phyloP scores from a whole-genome alignment of 2,797 vertebrate species.

The Phrynocephalus vlangalii region DNA sequence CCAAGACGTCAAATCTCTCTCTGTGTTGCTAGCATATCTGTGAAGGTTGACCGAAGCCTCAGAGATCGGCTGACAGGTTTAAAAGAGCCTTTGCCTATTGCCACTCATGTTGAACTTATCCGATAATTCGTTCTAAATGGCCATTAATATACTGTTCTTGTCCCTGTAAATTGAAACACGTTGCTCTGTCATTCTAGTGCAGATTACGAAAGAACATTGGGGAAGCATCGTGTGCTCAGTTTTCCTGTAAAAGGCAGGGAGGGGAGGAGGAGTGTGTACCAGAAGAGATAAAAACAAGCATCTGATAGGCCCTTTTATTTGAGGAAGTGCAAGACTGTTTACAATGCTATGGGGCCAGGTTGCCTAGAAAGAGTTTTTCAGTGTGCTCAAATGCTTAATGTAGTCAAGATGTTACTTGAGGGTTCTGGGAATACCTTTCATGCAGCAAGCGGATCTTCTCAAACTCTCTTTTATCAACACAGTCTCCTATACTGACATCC shows the following conservation, averaged over 20 bases:
- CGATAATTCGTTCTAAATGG: not conserved
- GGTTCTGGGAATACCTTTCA: constrained; percentile 4
- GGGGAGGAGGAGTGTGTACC: not conserved
- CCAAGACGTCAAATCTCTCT: not conserved
- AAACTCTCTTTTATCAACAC: not conserved
- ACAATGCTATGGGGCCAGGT: not conserved
- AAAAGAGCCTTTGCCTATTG: not conserved
- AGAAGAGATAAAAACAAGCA: not conserved
- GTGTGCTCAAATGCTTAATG: not conserved
- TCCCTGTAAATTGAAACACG: not conserved
- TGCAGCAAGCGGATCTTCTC: not conserved
- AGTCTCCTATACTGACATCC: not conserved
- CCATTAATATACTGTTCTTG: not conserved
- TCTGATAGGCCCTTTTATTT: not conserved
- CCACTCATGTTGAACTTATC: not conserved
- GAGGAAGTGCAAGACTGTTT: not conserved
- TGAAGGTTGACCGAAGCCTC: not conserved
- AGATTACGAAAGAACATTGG: not conserved
- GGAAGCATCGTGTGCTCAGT: not conserved
- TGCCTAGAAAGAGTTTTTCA: not conserved
- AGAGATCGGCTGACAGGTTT: not conserved
- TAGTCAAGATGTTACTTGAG: not conserved
- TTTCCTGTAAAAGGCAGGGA: not conserved
- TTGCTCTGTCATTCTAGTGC: not conserved
- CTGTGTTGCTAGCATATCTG: not conserved